A percentile compares a stretch with the other conserved stretches of the same genome.
phyloP scores from a whole-genome alignment of 2,888 invertebrate genomes.

The Ptilodon capucinus region DNA sequence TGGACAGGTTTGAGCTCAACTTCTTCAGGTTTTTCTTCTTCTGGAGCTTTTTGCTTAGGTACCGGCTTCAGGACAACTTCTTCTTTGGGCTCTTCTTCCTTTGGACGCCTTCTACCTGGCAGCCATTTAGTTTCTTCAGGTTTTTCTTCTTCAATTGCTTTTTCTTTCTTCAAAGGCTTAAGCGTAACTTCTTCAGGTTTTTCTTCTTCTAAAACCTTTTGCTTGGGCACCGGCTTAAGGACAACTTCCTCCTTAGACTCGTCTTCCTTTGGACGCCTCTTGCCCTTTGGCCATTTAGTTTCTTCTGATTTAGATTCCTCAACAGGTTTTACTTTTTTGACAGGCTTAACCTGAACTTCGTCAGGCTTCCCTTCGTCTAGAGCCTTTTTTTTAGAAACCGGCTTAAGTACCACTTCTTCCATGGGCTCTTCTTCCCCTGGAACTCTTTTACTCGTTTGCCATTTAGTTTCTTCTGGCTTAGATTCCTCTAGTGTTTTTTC shows the following conservation, averaged over 20 bases:
- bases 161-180: constrained; percentile 38
- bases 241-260: constrained; percentile 13
- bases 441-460: no score
- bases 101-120: constrained; percentile 33
- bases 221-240: constrained; percentile 16
- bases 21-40: constrained; percentile 21
- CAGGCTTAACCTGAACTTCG: not conserved
- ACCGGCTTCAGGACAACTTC: constrained; percentile 38
- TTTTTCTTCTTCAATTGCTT: constrained; percentile 28
- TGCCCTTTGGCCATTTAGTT: not conserved
- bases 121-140: constrained; percentile 45
- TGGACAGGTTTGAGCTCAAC: no score
- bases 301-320: not conserved
- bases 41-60: constrained; percentile 17
- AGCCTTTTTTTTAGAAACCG: no score
- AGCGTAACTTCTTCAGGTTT: constrained; percentile 12
- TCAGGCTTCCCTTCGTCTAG: not conserved
- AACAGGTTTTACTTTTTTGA: not conserved
- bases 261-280: constrained; percentile 11
- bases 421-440: no score
- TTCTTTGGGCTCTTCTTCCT: constrained; percentile 54
- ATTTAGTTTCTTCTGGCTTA: no score
- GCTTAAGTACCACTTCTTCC: no score
- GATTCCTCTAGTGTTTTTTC: constrained; percentile 22
- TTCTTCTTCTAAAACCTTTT: constrained; percentile 10